Evolutionary conservation across 2,888 invertebrate species (phyloP), one percentile per base, ranked within the genome.

Genomic region (Orthosia incerta): DNA sequence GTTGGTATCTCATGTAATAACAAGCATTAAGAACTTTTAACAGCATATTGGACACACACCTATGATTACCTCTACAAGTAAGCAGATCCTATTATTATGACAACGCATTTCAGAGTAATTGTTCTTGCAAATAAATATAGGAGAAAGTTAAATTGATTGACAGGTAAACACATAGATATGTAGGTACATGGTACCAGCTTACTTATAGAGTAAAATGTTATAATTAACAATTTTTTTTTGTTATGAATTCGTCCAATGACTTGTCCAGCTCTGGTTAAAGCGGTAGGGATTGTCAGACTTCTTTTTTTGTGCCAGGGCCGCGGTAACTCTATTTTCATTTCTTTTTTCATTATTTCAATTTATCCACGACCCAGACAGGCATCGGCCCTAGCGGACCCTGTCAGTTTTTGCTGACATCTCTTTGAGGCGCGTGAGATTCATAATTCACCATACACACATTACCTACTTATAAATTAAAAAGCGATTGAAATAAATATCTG

Each of bases 91-190:
- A n/a, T 51, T 31, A 53, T 63, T 59, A 55, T n/a, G 20, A 57
- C 7, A 56, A 77, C 48, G 20, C 39, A 61, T 46, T 61, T 56
- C n/a, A 74, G n/a, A 56, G 18, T 65, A 75, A 67, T 63, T 80
- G 45, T 46, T 50, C 15, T 62, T 59, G 53, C 15, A 50, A 74
- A 55, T 45, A 46, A 77, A 65, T 80, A 50, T 50, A 31, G 46
- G 62, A 55, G 67, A 80, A 78, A 75, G 76, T 80, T 63, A 31
- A 51, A 59, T 45, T 74, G 23, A 50, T 50, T 11, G 48, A 15
- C 20, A 20, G 13, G 4, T 18, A 13, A 59, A n/a, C n/a, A 51
- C 15, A 61, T 12, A n/a, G 4, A 26, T 50, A 26, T n/a, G n/a
- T 50, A 74, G 1, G 9, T 53, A 72, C 13, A 13, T 1, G 39